Percentiles rank a stretch among this genome's conserved stretches.
phyloP scores from a whole-genome alignment of 2,113 vertebrate genomes.

The Mobula hypostoma region DNA sequence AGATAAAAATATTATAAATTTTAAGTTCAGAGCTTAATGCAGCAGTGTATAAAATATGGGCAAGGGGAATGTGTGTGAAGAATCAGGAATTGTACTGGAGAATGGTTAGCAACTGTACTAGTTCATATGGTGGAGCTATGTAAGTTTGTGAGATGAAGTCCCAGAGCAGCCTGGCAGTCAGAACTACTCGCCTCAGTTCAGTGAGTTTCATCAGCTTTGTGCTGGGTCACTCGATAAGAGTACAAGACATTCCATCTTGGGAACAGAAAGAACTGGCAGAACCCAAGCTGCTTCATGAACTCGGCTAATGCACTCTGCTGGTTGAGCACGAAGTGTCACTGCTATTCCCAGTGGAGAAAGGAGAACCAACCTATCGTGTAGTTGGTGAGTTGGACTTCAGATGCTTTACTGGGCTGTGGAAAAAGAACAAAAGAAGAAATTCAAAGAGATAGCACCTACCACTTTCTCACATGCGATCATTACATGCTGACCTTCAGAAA shows the following conservation, averaged over 20 bases:
- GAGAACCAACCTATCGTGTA: background rate
- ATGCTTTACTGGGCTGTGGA: background rate
- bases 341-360: background rate
- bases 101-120: background rate
- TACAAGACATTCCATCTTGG: conserved; percentile 28
- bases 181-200: conserved; percentile 1
- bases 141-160: background rate
- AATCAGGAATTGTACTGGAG: background rate
- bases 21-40: background rate
- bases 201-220: conserved; percentile 12
- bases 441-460: background rate
- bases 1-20: background rate
- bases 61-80: too few relatives aligned
- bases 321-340: background rate
- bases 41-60: background rate
- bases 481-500: too few relatives aligned
- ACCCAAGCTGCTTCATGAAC: background rate
- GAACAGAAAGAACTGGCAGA: conserved; percentile 31
- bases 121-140: background rate
- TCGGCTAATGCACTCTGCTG: background rate
- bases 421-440: background rate
- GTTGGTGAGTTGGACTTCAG: background rate
- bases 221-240: conserved; percentile 18
- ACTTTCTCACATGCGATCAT: too few relatives aligned
- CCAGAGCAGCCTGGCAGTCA: conserved; percentile 27